Evolutionary conservation across 2,113 vertebrate species (phyloP).

Genomic region (Xyliphius kryptos): DNA sequence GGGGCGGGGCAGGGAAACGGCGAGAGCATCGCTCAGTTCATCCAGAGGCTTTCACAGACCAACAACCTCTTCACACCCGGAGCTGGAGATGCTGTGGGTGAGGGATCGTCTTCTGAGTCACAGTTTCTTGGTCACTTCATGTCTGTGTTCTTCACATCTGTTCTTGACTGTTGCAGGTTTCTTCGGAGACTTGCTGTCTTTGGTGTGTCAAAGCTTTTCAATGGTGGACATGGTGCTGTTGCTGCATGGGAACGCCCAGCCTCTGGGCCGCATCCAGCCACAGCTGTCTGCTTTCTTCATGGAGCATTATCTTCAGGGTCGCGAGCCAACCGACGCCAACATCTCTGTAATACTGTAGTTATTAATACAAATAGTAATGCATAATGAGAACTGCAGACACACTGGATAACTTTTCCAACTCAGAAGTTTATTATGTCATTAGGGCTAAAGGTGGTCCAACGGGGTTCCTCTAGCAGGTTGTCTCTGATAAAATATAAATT

Average conservation of each 20-base stretch:
- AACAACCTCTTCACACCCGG: slow-evolving; percentile 82
- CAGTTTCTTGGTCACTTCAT: background rate
- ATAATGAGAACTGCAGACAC: no score
- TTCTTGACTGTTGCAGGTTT: slow-evolving; percentile 64
- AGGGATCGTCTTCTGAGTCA: slow-evolving; percentile 19
- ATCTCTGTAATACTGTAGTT: slow-evolving; percentile 66
- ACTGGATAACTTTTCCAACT: no score
- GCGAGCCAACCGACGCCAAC: slow-evolving; percentile 76
- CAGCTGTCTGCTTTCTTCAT: slow-evolving; percentile 81
- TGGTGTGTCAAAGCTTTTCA: slow-evolving; percentile 85
- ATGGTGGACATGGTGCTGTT: slow-evolving; percentile 90
- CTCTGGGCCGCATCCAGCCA: slow-evolving; percentile 78
- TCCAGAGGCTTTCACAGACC: slow-evolving; percentile 82
- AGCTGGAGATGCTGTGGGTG: slow-evolving; percentile 73
- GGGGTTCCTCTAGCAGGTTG: no score
- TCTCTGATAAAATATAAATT: no score
- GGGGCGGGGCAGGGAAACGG: slow-evolving; percentile 78
- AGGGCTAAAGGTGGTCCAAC: no score
- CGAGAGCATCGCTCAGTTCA: slow-evolving; percentile 86
- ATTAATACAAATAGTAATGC: no score
- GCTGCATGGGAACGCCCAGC: slow-evolving; percentile 83
- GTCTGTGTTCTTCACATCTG: background rate
- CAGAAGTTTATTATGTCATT: no score
- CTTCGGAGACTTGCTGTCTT: slow-evolving; percentile 80
- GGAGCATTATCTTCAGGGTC: slow-evolving; percentile 78